Base-by-base conservation (phyloP, 2,797 vertebrate genomes). In the Megaceryle alcyon region DNA sequence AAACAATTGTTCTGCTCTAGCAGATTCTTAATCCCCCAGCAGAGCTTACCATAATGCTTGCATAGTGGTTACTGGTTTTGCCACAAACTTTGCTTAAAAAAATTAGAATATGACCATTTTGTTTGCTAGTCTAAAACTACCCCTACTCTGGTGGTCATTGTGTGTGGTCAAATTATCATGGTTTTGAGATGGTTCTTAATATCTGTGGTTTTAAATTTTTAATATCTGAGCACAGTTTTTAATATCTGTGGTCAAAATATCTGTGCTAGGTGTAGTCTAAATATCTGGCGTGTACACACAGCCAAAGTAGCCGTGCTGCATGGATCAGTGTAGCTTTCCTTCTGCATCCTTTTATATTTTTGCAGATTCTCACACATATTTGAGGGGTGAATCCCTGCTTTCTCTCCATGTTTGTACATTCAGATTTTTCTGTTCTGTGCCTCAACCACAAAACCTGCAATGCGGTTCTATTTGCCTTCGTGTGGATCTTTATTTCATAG, bases 311-410 rank as follows among this genome's bases (percentile, higher is more conserved):
- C 44, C 51, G 61, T 77, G 43, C 35, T 15, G 4, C 4, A 7
- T 9, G 23, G 26, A 16, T 39, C 28, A 6, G 16, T 14, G 25
- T n/a, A 68, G 51, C 66, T 71, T 75, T 75, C 49, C 59, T 64
- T 20, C 53, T 51, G 23, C 29, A 9, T 33, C 77, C 66, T 43
- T 82, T 60, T 35, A 6, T 37, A 12, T 23, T 70, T 26, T 26
- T 71, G n/a, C 66, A 53, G 57, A 28, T 44, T 59, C 39, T 76
- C 37, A 56, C 4, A 12, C 0, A 0, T 25, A 13, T 31, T 17
- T 48, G 37, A 48, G 76, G 17, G 10, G 13, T 33, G 54, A 73
- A 77, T 77, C 15, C 14, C 29, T 57, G 28, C 44, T 77, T 72
- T 53, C 54, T 79, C 37, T 56, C 18, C 12, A 2, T 5, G 17